Evolutionary conservation across 2,113 vertebrate species (phyloP), one percentile per base, ranked within the genome.

Genomic region (Leucoraja erinaceus): DNA sequence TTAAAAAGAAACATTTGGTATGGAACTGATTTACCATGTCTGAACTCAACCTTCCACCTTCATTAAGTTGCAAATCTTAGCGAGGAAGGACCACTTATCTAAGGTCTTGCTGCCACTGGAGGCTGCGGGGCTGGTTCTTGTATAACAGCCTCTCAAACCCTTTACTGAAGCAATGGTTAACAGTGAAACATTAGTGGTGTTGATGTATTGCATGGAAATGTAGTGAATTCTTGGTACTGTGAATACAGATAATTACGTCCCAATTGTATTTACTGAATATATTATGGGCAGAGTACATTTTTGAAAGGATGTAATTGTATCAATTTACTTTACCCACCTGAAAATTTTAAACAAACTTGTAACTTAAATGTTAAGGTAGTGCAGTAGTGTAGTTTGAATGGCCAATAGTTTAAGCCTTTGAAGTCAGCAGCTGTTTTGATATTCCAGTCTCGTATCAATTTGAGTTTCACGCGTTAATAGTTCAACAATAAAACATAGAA

Each of bases 391-490:
- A 47, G 22, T 91, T 54, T 91, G 31, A 38, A 9, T 28, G 54
- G 22, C 38, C 33, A 5, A 74, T 22, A 22, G 31, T 38, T 70
- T 5, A 25, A 70, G 63, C 31, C 28, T 22, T 11, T 9, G 18
- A 68, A 90, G 63, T 22, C 3, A 66, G 14, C 20, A 38, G 86
- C 86, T 70, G 16, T 33, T 91, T 72, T 70, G 63, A 70, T 33
- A 91, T 91, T 72, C 88, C 20, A 68, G n/a, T 68, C 86, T 90
- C 18, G 56, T 68, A 61, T 90, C 63, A 72, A 91, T 70, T 91
- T 68, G 9, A 72, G 14, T 72, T 72, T 33, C 25, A 68, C 70
- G 31, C 63, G 33, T 72, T 33, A 91, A 70, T 70, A 47, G 66
- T 72, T 11, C 18, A 72, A 91, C 63, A 70, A n/a, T 88, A 59